Percentiles rank a stretch among this genome's conserved stretches.
Conservation (phyloP, 2,888 invertebrate species). For the Drosophila borborema region DNA sequence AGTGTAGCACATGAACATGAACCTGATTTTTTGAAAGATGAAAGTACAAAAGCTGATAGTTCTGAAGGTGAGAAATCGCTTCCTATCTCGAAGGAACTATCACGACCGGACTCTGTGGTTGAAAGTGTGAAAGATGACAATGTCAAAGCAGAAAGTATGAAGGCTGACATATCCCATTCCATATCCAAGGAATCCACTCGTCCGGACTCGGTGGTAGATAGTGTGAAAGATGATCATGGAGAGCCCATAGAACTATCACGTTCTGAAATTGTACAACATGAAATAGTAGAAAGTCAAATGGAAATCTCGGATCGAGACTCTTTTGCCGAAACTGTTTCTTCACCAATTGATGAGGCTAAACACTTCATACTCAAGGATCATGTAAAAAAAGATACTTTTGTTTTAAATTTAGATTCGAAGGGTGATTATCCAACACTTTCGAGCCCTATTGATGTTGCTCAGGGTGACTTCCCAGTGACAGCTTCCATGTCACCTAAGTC, state of each 20-base stretch:
- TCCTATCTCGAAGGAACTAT: slow-evolving; percentile 7
- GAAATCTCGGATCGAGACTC: background rate
- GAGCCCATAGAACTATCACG: slow-evolving; percentile 24
- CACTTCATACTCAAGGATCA: background rate
- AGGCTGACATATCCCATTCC: background rate
- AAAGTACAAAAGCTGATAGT: background rate
- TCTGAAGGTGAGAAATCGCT: slow-evolving; percentile 1
- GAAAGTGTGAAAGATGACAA: background rate
- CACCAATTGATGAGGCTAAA: slow-evolving; percentile 8
- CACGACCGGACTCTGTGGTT: slow-evolving; percentile 37
- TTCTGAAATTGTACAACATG: background rate
- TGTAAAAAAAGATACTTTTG: background rate
- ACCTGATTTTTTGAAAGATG: too few species aligned
- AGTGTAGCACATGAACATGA: background rate
- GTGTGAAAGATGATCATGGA: background rate
- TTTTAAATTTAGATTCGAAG: slow-evolving; percentile 8
- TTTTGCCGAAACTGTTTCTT: background rate
- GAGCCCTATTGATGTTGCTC: slow-evolving; percentile 11
- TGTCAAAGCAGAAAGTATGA: background rate
- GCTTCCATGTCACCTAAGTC: background rate
- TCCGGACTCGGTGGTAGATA: background rate
- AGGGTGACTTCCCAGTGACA: slow-evolving; percentile 1
- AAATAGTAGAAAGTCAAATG: background rate
- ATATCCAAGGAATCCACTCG: background rate
- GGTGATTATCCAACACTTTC: slow-evolving; percentile 7